phyloP scores from a whole-genome alignment of 2,113 vertebrate genomes.

The Urocolius indicus region DNA sequence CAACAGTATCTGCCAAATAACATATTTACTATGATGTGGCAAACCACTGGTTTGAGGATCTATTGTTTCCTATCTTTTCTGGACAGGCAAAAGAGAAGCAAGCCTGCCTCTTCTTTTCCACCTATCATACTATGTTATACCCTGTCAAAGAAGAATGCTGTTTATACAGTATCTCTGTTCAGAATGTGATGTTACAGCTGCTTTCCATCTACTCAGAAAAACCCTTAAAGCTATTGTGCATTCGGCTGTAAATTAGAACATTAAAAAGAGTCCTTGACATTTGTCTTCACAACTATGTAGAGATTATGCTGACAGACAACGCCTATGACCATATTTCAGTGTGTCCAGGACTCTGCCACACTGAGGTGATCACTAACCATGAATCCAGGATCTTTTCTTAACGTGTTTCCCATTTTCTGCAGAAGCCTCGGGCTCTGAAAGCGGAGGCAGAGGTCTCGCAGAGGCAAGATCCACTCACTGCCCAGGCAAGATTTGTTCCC shows the following conservation, averaged over 20 bases:
- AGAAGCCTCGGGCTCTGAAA: background rate
- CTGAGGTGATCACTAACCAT: background rate
- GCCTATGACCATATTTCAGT: background rate
- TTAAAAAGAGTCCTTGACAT: background rate
- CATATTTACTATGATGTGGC: background rate
- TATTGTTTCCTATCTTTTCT: background rate
- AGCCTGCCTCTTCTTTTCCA: background rate
- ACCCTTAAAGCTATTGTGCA: background rate
- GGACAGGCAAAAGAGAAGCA: background rate
- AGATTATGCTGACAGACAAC: background rate
- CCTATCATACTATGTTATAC: background rate
- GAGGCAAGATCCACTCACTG: background rate
- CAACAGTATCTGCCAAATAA: background rate
- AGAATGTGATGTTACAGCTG: background rate
- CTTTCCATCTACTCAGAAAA: background rate
- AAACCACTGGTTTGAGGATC: background rate
- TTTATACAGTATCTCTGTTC: background rate
- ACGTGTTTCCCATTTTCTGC: background rate
- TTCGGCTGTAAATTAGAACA: background rate
- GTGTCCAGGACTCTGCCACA: background rate
- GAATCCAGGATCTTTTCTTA: background rate
- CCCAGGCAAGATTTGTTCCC: background rate
- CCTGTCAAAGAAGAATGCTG: background rate
- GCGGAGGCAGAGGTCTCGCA: background rate
- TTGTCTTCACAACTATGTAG: background rate